Evolutionary conservation across 2,888 invertebrate genomes (phyloP).

Genomic region (Drosophila anomelani): DNA sequence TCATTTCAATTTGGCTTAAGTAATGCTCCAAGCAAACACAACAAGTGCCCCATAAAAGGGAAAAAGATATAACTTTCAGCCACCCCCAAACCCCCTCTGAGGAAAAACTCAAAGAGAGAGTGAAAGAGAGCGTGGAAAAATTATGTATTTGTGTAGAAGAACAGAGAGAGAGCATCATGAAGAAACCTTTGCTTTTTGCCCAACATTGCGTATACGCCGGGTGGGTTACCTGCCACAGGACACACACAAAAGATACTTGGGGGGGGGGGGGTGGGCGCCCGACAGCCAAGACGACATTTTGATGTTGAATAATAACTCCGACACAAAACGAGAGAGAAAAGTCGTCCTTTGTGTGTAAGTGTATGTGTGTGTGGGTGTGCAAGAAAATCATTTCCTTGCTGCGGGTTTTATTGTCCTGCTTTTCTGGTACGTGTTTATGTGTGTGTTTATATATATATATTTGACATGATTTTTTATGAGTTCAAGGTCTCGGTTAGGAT

Average conservation of each 20-base stretch:
- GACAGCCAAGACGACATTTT: conserved; percentile 60
- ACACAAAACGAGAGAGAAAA: conserved; percentile 23
- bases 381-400: conserved; percentile 76
- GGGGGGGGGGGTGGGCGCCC: neutral
- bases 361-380: conserved; percentile 34
- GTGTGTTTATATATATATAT: conserved; percentile 40
- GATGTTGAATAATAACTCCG: conserved; percentile 74
- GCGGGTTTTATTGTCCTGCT: conserved; percentile 61
- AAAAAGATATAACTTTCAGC: conserved; percentile 38
- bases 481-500: conserved; percentile 81
- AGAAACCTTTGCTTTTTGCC: conserved; percentile 60
- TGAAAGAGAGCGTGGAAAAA: conserved; percentile 63
- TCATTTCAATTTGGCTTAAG: conserved; percentile 77
- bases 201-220: conserved; percentile 67
- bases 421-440: conserved; percentile 46
- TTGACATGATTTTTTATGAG: conserved; percentile 82
- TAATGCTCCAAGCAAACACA: conserved; percentile 73
- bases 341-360: conserved; percentile 24
- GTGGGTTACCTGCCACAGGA: conserved; percentile 34
- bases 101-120: conserved; percentile 16
- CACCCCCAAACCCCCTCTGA: neutral
- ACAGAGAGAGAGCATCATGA: conserved; percentile 54
- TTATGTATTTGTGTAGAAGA: conserved; percentile 28
- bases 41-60: conserved; percentile 82
- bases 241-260: conserved; percentile 22